Base-by-base conservation (phyloP, 2,888 invertebrate genomes). In the Trilocha varians region DNA sequence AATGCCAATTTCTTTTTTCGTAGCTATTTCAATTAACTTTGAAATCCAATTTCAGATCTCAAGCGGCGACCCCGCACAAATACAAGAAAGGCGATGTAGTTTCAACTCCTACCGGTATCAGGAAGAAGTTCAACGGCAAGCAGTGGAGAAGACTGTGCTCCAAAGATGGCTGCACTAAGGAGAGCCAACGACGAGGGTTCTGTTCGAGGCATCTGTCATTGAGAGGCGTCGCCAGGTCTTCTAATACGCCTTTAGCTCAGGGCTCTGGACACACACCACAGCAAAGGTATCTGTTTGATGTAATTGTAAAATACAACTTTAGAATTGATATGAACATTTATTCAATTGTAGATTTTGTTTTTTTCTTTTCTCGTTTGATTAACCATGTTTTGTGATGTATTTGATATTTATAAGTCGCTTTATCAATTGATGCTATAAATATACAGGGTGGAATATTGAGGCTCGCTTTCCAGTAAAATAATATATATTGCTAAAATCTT, bases 51-150 rank as follows among this genome's bases (percentile, higher is more conserved):
- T 5, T 16, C 53, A 89, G 93, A 89, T 94, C 94, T 87, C 95
- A 96, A 88, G 94, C 95, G 71, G 94, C 95, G 56, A 96, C 96
- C 53, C 96, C 97, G 70, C 96, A 96, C 85, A 96, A 96, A 78
- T 97, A 96, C 85, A 96, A 96, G 85, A 99, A 99, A 84, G 99
- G 99, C 53, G 98, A 99, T 77, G 95, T 98, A 43, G 96, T 97
- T 32, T 92, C 93, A 3, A 96, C 96, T 38, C 95, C 96, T 3
- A 96, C 94, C 59, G 99, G 99, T 52, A 97, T 99, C 60, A 88
- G 98, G 11, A 99, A 99, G 87, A 99, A 99, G 87, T 99, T 97
- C 82, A 99, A 99, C 87, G 99, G 99, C 32, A 99, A 99, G 84
- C 99, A 99, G 76, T 99, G 99, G 99, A 90, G 99, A 48, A 89